Percentiles rank a stretch among this genome's conserved stretches.
phyloP scores from a whole-genome alignment of 2,113 vertebrate genomes.

The Grammomys surdaster region DNA sequence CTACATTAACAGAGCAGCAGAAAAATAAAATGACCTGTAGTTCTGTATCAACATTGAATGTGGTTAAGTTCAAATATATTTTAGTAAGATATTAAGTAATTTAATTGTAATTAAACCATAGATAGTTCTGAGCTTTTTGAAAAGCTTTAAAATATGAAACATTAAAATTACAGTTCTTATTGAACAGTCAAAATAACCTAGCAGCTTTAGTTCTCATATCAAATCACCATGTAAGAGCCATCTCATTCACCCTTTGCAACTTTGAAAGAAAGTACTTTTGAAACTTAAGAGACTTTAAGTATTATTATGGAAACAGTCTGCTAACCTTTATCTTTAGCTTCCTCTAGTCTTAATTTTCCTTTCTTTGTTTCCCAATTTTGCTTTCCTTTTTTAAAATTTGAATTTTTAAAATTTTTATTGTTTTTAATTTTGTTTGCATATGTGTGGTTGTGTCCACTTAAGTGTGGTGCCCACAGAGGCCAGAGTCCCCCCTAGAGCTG shows the following conservation, averaged over 20 bases:
- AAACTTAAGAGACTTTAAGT: background rate
- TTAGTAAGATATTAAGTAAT: background rate
- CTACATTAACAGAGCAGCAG: background rate
- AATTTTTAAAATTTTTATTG: background rate
- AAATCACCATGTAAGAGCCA: background rate
- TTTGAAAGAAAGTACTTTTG: background rate
- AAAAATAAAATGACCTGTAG: background rate
- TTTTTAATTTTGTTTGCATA: background rate
- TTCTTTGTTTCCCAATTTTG: background rate
- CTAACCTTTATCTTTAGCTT: background rate
- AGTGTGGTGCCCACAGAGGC: background rate
- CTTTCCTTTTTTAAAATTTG: background rate
- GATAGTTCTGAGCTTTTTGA: background rate
- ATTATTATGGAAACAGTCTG: background rate
- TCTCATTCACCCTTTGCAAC: background rate
- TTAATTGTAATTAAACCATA: background rate
- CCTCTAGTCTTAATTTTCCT: background rate
- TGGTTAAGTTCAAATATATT: background rate
- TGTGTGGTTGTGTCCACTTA: background rate
- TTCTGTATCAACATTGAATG: background rate
- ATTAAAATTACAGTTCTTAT: background rate
- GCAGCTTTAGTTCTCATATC: background rate
- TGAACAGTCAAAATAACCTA: background rate
- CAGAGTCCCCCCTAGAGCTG: background rate
- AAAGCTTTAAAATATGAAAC: background rate